Evolutionary conservation across 1,140 invertebrate genomes (phyloP), one percentile per base, ranked within the genome.

Genomic region (Wasmannia auropunctata): DNA sequence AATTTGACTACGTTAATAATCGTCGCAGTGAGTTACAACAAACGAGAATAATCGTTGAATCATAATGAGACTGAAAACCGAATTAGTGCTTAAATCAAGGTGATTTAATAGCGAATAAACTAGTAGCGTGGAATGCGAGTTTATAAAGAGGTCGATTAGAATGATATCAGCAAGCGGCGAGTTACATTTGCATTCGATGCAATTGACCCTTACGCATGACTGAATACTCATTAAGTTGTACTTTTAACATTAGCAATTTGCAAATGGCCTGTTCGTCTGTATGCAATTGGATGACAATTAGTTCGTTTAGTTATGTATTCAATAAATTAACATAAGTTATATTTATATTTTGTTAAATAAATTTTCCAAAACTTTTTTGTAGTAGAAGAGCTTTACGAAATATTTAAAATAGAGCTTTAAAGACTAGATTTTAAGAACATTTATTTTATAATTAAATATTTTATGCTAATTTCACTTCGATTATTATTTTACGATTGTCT

Each of bases 111-210:
- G 25, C 51, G 37, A 83, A 14, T 58, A 83, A 74, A 60, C 51
- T 51, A 22, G 67, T 51, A 22, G 51, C 37, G 49, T 40, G 79
- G 37, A 74, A 72, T 70, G 51, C 67, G 79, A 43, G 49, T 83
- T 72, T 74, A 83, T 83, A 83, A 81, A 83, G 79, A 83, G 79
- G 37, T 31, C 79, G 60, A 74, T 83, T 83, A 83, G 79, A 81
- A 58, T 58, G 65, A 60, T 83, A 83, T 83, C 67, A 83, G 79
- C 67, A 58, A 72, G n/a, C 37, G 43, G 19, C 79, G 51, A 74
- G 67, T 72, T 83, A 49, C 65, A 58, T 74, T 83, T 74, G 67
- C 67, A 83, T 83, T 74, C 79, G 51, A 83, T 83, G 67, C 79
- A 60, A 74, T 83, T 83, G 51, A 74, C 65, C 51, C 79, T 81